Percentiles rank a stretch among this genome's conserved stretches.
These are phyloP conservation scores for Salvelinus alpinus DNA, from an alignment of 2,113 vertebrate species.

Conservation along the genomic window DNA sequence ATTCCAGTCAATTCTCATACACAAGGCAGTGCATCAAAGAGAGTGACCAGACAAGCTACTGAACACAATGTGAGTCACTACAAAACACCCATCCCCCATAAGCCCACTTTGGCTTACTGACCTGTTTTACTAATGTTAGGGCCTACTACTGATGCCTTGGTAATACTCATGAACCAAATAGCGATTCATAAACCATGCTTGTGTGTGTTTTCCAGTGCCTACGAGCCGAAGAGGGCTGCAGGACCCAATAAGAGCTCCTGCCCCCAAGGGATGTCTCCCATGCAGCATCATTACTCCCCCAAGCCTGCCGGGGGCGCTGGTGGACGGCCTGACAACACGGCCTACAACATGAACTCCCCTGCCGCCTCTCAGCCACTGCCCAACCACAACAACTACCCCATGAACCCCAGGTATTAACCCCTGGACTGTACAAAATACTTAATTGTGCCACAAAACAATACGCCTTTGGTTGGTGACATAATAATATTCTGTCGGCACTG, in stretches of 20 bases:
- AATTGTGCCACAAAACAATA: no score
- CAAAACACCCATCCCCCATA: constrained; percentile 21
- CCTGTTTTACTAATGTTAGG: constrained; percentile 6
- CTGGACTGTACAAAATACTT: no score
- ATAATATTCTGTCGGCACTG: not conserved
- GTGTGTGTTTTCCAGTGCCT: constrained; percentile 78
- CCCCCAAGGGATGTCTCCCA: constrained; percentile 81
- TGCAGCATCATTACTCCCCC: constrained; percentile 84
- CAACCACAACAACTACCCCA: constrained; percentile 83
- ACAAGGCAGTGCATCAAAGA: constrained; percentile 29
- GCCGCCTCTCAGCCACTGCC: constrained; percentile 74
- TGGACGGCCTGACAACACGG: not conserved
- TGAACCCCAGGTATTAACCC: constrained; percentile 69
- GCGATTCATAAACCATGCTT: not conserved
- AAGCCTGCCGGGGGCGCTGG: constrained; percentile 69
- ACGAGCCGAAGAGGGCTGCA: constrained; percentile 82
- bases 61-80: constrained; percentile 18
- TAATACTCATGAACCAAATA: no score
- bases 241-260: constrained; percentile 78
- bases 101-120: constrained; percentile 44
- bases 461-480: no score
- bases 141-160: no score
- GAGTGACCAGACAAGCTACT: constrained; percentile 24
- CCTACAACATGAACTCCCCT: constrained; percentile 78
- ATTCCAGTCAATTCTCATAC: constrained; percentile 30